Evolutionary conservation across 1,140 invertebrate species (phyloP).

Genomic region (Stegodyphus dumicola): DNA sequence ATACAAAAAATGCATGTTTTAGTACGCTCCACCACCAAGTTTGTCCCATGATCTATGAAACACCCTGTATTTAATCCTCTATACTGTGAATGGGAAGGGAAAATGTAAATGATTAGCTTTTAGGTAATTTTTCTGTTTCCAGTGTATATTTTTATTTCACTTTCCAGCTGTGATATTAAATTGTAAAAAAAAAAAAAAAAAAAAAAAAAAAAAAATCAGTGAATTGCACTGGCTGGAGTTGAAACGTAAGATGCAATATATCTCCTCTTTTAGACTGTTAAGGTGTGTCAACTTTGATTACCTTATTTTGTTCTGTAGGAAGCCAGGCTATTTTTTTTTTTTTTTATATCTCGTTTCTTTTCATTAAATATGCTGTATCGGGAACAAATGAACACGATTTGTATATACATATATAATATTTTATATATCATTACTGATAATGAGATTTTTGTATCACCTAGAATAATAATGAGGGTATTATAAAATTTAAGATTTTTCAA

Average conservation of each 20-base stretch:
- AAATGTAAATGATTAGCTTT: slow-evolving; percentile 19
- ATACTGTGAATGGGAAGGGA: background rate
- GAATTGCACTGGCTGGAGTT: background rate
- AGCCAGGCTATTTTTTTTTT: slow-evolving; percentile 1
- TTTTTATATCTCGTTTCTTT: slow-evolving; percentile 29
- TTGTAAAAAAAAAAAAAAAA: slow-evolving; percentile 1
- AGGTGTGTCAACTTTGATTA: slow-evolving; percentile 14
- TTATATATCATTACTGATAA: slow-evolving; percentile 38
- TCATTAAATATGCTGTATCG: slow-evolving; percentile 30
- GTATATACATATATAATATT: slow-evolving; percentile 47
- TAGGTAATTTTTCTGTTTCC: slow-evolving; percentile 36
- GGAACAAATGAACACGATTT: slow-evolving; percentile 4
- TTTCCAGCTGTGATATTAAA: slow-evolving; percentile 39
- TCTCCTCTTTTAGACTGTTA: background rate
- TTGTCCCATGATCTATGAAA: too few relatives aligned
- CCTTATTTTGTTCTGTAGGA: slow-evolving; percentile 46
- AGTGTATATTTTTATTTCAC: slow-evolving; percentile 32
- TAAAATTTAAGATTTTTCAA: slow-evolving; percentile 40
- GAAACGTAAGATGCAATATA: background rate
- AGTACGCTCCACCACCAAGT: too few relatives aligned
- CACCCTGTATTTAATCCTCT: slow-evolving; percentile 37
- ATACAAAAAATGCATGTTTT: too few relatives aligned
- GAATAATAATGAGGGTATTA: slow-evolving; percentile 12
- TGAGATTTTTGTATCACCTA: slow-evolving; percentile 1
- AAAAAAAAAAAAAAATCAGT: background rate